Percentiles rank a stretch among this genome's conserved stretches.
Evolutionary conservation across 2,113 vertebrate genomes (phyloP).

Genomic region (Sorex araneus): DNA sequence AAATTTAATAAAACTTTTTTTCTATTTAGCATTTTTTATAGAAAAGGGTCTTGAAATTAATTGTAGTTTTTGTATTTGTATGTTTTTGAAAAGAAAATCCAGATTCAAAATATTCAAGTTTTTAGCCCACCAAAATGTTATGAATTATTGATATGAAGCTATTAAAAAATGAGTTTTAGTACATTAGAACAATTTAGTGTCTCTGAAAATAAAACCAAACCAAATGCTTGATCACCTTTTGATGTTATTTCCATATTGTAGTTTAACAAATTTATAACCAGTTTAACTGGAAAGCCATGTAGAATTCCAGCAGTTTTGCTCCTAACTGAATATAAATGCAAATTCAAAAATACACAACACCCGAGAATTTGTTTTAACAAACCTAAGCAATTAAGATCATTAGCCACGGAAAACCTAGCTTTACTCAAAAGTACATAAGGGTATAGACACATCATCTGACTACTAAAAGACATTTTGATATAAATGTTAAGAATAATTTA

Average conservation of each 20-base stretch:
- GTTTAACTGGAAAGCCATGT: conserved; percentile 49
- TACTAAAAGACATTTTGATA: neutral
- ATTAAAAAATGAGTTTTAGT: conserved; percentile 26
- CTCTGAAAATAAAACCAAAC: conserved; percentile 52
- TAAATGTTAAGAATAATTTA: conserved; percentile 51
- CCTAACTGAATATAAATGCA: neutral
- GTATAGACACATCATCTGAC: conserved; percentile 1
- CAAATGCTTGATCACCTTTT: conserved; percentile 19
- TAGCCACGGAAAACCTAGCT: neutral
- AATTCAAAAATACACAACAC: conserved; percentile 47
- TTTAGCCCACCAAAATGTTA: conserved; percentile 16
- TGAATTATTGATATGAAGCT: neutral
- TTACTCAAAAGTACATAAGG: neutral
- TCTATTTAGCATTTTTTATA: conserved; percentile 27
- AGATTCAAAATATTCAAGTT: conserved; percentile 29
- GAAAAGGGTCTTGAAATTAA: conserved; percentile 30
- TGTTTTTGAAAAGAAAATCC: conserved; percentile 52
- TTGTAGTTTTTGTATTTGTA: conserved; percentile 53
- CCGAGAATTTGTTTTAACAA: conserved; percentile 59
- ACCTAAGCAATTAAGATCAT: conserved; percentile 17
- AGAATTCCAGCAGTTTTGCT: conserved; percentile 64
- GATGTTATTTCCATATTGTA: conserved; percentile 50
- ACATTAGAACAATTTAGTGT: neutral
- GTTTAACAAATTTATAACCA: conserved; percentile 55
- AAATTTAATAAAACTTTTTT: neutral